Evolutionary conservation across 2,797 vertebrate species (phyloP).

Genomic region (Microchirus variegatus): DNA sequence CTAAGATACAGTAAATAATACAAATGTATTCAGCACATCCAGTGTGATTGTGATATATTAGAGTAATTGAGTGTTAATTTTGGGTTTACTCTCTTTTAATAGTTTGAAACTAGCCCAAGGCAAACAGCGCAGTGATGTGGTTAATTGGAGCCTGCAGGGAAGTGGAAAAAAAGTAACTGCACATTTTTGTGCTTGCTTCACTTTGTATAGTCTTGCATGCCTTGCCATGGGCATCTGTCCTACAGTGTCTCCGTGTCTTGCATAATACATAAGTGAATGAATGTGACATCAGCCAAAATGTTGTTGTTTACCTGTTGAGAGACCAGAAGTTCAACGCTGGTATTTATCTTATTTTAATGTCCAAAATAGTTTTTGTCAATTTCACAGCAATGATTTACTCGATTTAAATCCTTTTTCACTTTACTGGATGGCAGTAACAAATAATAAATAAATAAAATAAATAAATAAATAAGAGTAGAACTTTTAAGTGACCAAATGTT

Average conservation of each 20-base stretch:
- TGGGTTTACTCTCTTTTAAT: not conserved
- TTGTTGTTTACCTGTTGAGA: slow-evolving; percentile 1
- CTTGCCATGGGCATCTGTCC: slow-evolving; percentile 29
- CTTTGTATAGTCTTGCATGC: slow-evolving; percentile 27
- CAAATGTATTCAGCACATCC: slow-evolving; percentile 1
- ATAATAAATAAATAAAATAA: too few species aligned
- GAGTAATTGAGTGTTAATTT: slow-evolving; percentile 12
- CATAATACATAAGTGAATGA: slow-evolving; percentile 38
- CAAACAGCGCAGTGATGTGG: slow-evolving; percentile 42
- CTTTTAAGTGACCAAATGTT: too few species aligned
- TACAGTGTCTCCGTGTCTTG: slow-evolving; percentile 25
- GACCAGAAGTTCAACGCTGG: too few species aligned
- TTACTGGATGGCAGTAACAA: too few species aligned
- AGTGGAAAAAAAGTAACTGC: slow-evolving; percentile 39
- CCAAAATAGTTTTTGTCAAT: too few species aligned
- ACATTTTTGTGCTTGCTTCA: slow-evolving; percentile 43
- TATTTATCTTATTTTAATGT: too few species aligned
- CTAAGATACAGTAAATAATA: too few species aligned
- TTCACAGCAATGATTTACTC: too few species aligned
- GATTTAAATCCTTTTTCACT: too few species aligned
- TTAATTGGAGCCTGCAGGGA: slow-evolving; percentile 46
- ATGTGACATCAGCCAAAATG: slow-evolving; percentile 7
- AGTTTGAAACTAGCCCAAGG: slow-evolving; percentile 39
- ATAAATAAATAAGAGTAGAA: too few species aligned
- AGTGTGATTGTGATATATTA: not conserved